Conservation (phyloP, 2,113 vertebrate species). For the Ailurus styani region DNA sequence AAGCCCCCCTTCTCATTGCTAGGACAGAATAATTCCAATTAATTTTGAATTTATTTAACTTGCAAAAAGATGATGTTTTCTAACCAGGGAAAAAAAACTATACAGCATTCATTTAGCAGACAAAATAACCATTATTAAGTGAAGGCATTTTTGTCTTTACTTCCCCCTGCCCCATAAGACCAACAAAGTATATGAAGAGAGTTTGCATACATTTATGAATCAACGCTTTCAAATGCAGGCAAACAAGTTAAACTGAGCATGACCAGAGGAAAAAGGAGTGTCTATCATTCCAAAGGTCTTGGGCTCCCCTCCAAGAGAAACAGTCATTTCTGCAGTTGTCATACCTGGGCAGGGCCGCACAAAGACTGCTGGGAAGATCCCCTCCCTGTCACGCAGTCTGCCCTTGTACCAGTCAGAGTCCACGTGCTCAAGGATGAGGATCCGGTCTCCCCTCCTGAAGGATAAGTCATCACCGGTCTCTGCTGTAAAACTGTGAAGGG, state of each 20-base stretch:
- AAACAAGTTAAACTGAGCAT: not conserved
- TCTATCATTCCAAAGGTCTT: not conserved
- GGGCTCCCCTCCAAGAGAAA: not conserved
- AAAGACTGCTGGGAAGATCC: constrained; percentile 90
- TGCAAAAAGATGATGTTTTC: not conserved
- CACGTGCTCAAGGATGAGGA: constrained; percentile 86
- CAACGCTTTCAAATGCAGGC: not conserved
- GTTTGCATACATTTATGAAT: not conserved
- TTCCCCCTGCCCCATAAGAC: not conserved
- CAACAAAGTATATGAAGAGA: not conserved
- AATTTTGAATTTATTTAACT: constrained; percentile 29
- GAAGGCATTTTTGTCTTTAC: not conserved
- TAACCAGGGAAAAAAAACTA: constrained; percentile 15
- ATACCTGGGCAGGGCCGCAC: constrained; percentile 86
- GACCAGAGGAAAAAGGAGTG: not conserved
- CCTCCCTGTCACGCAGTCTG: constrained; percentile 86
- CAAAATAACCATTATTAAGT: not conserved
- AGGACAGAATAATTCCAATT: not conserved
- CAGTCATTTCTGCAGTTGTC: not conserved
- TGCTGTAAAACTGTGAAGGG: constrained; percentile 89
- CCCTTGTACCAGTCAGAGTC: constrained; percentile 90
- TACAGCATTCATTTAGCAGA: not conserved
- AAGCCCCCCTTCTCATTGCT: not conserved
- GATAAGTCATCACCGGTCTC: constrained; percentile 87
- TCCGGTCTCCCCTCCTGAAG: constrained; percentile 89